Evolutionary conservation across 2,888 invertebrate species (phyloP).

Genomic region (Byasa hedistus): DNA sequence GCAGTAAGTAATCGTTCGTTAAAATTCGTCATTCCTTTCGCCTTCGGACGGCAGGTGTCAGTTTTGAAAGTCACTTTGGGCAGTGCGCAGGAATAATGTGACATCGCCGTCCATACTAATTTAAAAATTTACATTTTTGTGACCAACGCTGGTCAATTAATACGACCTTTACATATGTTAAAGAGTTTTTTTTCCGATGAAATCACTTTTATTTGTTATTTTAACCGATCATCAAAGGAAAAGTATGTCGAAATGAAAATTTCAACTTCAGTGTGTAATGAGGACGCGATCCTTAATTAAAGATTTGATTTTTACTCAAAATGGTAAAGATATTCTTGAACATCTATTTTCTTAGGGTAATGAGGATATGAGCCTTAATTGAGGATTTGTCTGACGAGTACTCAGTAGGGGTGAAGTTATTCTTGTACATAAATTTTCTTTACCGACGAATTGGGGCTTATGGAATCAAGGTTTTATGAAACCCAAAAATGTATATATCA

Average conservation of each 20-base stretch:
- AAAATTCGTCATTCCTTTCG: background rate
- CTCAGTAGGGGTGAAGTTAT: too few species aligned
- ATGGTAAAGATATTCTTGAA: too few species aligned
- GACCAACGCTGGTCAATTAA: background rate
- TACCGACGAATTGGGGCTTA: too few species aligned
- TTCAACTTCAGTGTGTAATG: too few species aligned
- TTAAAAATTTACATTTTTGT: conserved; percentile 10
- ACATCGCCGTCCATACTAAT: background rate
- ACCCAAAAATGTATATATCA: too few species aligned
- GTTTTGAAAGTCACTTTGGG: conserved; percentile 8
- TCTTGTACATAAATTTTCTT: too few species aligned
- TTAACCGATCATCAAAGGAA: background rate
- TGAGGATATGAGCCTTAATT: background rate
- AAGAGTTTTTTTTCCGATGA: background rate
- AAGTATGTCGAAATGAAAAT: background rate
- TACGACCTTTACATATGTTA: background rate
- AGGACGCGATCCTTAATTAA: background rate
- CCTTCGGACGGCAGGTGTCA: conserved; percentile 15
- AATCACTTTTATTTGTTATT: background rate
- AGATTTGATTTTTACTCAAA: background rate
- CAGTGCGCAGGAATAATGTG: background rate
- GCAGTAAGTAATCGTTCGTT: background rate
- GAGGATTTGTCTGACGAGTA: too few species aligned
- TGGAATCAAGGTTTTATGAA: too few species aligned
- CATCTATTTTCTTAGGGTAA: background rate